Percentiles rank a stretch among this genome's conserved stretches.
phyloP scores from a whole-genome alignment of 2,888 invertebrate genomes.

The Trissolcus brochymenae region DNA sequence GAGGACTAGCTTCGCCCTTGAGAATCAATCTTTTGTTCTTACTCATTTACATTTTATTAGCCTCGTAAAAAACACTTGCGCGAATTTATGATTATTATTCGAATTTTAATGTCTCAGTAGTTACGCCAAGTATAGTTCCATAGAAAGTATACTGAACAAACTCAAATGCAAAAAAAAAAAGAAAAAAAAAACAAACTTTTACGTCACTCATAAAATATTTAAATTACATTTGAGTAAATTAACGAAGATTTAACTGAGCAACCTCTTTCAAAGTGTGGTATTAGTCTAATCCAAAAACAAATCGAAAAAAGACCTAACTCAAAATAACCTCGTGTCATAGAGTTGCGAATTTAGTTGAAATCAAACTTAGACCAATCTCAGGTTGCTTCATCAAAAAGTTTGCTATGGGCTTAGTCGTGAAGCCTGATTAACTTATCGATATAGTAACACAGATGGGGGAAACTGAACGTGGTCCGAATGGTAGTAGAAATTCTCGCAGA shows the following conservation, averaged over 20 bases:
- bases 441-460: slow-evolving; percentile 28
- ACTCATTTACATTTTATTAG: slow-evolving; percentile 45
- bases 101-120: not conserved
- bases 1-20: slow-evolving; percentile 26
- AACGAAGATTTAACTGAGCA: too few species aligned
- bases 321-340: slow-evolving; percentile 23
- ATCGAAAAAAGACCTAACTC: slow-evolving; percentile 2
- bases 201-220: too few species aligned
- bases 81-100: slow-evolving; percentile 37
- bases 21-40: slow-evolving; percentile 41
- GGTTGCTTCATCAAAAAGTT: slow-evolving; percentile 50
- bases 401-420: slow-evolving; percentile 32
- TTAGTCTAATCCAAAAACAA: slow-evolving; percentile 5
- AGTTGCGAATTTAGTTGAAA: slow-evolving; percentile 32
- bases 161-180: not conserved
- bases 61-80: slow-evolving; percentile 44
- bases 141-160: not conserved
- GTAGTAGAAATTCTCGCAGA: slow-evolving; percentile 17
- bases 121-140: too few species aligned
- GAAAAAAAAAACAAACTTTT: too few species aligned
- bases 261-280: not conserved
- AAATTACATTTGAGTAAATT: not conserved
- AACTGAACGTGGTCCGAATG: slow-evolving; percentile 40
- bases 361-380: slow-evolving; percentile 31
- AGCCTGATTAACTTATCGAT: slow-evolving; percentile 50